Evolutionary conservation across 2,888 invertebrate genomes (phyloP).

Genomic region (Stenodera caucasica): DNA sequence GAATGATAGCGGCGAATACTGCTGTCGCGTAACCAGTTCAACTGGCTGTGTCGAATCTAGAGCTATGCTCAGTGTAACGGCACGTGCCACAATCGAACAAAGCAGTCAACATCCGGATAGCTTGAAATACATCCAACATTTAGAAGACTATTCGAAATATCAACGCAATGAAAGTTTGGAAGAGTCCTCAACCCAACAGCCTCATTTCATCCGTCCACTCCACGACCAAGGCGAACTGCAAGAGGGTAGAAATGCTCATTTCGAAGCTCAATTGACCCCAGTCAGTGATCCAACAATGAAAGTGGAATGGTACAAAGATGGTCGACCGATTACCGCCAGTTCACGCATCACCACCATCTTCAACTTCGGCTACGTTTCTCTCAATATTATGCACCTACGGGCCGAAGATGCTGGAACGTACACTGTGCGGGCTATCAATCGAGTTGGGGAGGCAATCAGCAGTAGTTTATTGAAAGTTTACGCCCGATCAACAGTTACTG

Average conservation of each 20-base stretch:
- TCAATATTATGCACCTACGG: constrained; percentile 97
- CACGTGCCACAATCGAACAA: constrained; percentile 81
- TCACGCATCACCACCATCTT: constrained; percentile 96
- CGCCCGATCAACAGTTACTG: constrained; percentile 79
- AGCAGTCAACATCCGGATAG: constrained; percentile 90
- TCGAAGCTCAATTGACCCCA: constrained; percentile 89
- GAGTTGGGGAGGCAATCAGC: constrained; percentile 87
- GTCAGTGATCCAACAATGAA: constrained; percentile 92
- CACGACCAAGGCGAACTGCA: constrained; percentile 83
- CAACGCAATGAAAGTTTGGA: constrained; percentile 84
- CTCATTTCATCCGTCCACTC: constrained; percentile 85
- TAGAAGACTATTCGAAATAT: constrained; percentile 88
- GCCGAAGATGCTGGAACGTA: constrained; percentile 97
- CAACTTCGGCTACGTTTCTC: constrained; percentile 98
- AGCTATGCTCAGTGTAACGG: constrained; percentile 78
- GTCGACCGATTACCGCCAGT: constrained; percentile 92
- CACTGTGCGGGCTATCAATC: constrained; percentile 88
- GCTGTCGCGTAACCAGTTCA: constrained; percentile 84
- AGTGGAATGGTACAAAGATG: constrained; percentile 95
- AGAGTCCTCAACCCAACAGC: constrained; percentile 77
- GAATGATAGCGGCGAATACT: constrained; percentile 88
- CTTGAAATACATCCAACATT: constrained; percentile 84
- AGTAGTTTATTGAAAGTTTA: constrained; percentile 76
- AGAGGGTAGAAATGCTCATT: constrained; percentile 90
- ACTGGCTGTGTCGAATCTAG: constrained; percentile 86